Base-by-base conservation (phyloP, 1,140 invertebrate genomes). In the Ridgeia piscesae region DNA sequence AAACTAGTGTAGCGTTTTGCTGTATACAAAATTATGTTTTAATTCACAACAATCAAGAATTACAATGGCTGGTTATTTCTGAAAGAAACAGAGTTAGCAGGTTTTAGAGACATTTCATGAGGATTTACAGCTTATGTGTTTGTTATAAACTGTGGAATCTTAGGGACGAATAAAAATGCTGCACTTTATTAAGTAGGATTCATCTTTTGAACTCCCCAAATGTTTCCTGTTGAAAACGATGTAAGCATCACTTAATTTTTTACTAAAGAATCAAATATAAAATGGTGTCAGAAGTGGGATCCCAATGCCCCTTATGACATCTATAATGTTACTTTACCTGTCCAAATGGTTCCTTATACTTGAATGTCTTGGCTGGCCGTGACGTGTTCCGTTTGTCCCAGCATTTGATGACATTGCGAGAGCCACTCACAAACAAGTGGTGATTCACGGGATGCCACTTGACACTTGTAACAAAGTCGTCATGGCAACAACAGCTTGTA, bases 341-440 rank as follows among this genome's bases (percentile, higher is more conserved):
- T 31, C 95, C 95, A 93, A 95, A 91, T 11, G 93, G 94, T 48
- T 95, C 95, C 92, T 95, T 95, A 92, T 95, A 95, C 21, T 88
- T 93, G 92, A 94, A 95, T 77, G 89, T 92, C 89, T 91, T 94
- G 17, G 93, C 91, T 92, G 95, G 94, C 90, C 92, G 91, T 27
- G 93, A 48, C n/a, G 94, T 93, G 33, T 91, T 93, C 90, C 95
- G 93, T 35, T 91, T 92, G 93, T 96, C 95, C 95, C 95, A 96
- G 42, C 93, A 92, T 35, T 93, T 92, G 33, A 96, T 93, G 27
- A 92, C 89, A 93, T 95, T 94, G 11, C 93, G 92, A 33, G 93
- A 94, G 88, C 95, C 95, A 35, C 94, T 94, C 9, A 95, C 91
- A 93, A 95, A 93, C 27, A 95, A 21, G 89, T 95, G 93, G 17